phyloP scores from a whole-genome alignment of 2,113 vertebrate species.

The Rhombomys opimus region DNA sequence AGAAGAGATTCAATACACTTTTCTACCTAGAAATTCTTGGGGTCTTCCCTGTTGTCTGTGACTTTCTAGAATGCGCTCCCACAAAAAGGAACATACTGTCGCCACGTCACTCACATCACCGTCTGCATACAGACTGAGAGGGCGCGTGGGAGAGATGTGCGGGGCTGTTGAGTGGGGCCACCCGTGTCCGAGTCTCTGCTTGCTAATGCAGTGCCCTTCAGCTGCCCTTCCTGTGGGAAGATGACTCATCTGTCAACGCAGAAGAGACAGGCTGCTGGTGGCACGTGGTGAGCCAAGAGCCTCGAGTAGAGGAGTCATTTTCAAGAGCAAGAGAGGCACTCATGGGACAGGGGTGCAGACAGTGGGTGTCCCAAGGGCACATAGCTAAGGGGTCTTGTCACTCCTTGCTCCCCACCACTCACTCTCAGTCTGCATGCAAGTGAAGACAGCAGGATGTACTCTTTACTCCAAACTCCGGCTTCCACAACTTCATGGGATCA shows the following conservation, averaged over 20 bases:
- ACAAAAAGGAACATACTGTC: background rate
- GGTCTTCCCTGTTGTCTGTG: background rate
- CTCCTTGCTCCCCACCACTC: background rate
- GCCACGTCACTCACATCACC: too few relatives aligned
- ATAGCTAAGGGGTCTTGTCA: background rate
- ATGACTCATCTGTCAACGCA: background rate
- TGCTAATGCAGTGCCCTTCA: background rate
- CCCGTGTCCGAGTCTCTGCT: background rate
- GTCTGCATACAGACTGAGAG: background rate
- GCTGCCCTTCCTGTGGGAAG: background rate
- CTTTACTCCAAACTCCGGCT: background rate
- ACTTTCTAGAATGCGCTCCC: background rate
- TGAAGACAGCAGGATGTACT: background rate
- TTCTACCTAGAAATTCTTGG: background rate
- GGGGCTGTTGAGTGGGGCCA: fast-evolving
- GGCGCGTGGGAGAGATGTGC: background rate
- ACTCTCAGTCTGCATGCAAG: background rate
- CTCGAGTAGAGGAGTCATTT: background rate
- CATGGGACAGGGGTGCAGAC: background rate
- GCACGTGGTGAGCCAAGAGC: too few relatives aligned
- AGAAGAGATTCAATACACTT: background rate
- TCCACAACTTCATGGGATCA: background rate
- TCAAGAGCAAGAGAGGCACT: background rate
- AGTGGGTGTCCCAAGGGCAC: background rate
- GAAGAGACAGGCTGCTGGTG: background rate